Conservation (phyloP, 2,113 vertebrate genomes). For the Sciurus niger region DNA sequence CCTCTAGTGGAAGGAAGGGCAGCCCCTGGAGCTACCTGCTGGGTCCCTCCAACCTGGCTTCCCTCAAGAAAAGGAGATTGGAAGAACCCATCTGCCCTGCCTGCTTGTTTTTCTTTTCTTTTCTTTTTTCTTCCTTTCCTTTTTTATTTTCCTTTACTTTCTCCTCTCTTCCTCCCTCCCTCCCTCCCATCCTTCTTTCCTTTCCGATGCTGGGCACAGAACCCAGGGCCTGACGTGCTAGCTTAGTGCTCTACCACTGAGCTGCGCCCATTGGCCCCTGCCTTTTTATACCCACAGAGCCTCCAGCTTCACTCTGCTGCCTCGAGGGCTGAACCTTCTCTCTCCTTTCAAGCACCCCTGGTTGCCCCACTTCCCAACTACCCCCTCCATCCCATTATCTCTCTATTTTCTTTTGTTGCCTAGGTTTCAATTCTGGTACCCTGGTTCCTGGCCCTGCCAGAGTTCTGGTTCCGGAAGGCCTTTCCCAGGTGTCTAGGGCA, state of each 20-base stretch:
- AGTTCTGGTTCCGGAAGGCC: constrained; percentile 81
- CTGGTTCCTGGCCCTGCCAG: constrained; percentile 40
- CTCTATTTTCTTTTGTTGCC: constrained; percentile 77
- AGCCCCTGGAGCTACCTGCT: no score
- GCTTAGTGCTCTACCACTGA: not conserved
- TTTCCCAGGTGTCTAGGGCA: not conserved
- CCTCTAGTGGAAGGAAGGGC: constrained; percentile 65
- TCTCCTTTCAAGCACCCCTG: not conserved
- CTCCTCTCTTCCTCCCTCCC: no score
- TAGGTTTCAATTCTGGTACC: constrained; percentile 65
- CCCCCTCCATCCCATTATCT: not conserved
- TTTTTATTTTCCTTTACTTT: no score
- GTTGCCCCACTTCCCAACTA: not conserved
- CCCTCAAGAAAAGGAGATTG: not conserved
- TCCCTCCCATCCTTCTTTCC: not conserved
- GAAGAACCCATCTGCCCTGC: not conserved
- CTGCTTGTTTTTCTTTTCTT: not conserved
- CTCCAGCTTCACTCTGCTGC: not conserved
- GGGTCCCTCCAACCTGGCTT: not conserved
- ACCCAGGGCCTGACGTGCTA: not conserved
- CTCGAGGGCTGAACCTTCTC: not conserved
- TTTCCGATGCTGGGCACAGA: not conserved
- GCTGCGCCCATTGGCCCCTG: not conserved
- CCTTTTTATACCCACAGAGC: not conserved
- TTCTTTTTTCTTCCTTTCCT: no score